Evolutionary conservation across 2,113 vertebrate species (phyloP).

Genomic region (Gopherus evgoodei): DNA sequence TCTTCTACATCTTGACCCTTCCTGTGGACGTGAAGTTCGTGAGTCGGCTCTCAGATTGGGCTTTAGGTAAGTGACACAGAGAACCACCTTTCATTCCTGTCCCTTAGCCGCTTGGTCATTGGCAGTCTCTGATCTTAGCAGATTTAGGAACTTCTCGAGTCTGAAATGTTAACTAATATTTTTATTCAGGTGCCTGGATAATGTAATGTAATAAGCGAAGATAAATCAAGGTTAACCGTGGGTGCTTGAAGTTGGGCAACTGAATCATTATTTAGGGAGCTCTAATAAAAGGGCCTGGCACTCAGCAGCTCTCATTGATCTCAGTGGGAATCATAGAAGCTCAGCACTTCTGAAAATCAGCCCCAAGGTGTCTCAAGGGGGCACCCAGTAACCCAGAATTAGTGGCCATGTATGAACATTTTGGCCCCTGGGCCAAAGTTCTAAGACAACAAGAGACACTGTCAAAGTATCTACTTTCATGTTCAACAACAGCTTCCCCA

Average conservation of each 20-base stretch:
- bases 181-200: background rate
- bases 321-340: background rate
- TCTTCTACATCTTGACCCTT: slow-evolving; percentile 96
- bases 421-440: background rate
- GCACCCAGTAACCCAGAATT: background rate
- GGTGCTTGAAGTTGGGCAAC: background rate
- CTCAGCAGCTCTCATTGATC: rapidly evolving
- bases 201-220: background rate
- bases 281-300: background rate
- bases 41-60: slow-evolving; percentile 90
- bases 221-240: background rate
- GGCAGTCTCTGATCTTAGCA: background rate
- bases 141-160: background rate
- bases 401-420: background rate
- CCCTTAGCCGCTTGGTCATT: background rate
- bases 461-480: background rate
- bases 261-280: background rate
- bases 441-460: background rate
- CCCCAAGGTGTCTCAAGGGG: background rate
- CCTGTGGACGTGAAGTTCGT: slow-evolving; percentile 90
- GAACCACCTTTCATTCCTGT: background rate
- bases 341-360: background rate
- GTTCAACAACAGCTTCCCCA: background rate
- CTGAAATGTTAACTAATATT: background rate
- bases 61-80: slow-evolving; percentile 82